Evolutionary conservation across 2,888 invertebrate species (phyloP), one percentile per base, ranked within the genome.

Genomic region (Serripes groenlandicus): DNA sequence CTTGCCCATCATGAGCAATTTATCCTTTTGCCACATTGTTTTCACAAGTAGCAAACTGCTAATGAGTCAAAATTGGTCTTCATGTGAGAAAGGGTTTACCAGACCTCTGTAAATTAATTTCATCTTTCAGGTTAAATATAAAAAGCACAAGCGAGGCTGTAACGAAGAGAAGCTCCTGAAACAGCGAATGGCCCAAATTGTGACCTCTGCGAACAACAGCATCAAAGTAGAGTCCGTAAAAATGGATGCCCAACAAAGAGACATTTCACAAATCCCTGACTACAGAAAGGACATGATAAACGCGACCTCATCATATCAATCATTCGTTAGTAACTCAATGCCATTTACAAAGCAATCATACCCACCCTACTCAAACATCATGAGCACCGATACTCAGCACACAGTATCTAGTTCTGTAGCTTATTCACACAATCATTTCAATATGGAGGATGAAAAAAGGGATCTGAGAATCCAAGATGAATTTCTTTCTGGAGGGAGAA

Each of bases 111-210:
- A 9, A 9, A 15, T 56, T 68, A 92, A n/a, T n/a, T n/a, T n/a
- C n/a, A n/a, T 56, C 66, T 75, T 84, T 18, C 81, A 96, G 96
- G 98, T 99, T 72, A 99, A 98, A 96, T 99, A 99, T 96, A 98
- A 98, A 96, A 99, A 99, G 95, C 98, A 92, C 75, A 98, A 96
- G 98, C 98, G 96, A 97, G 98, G 95, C 96, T 42, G 49, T 66
- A 87, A 96, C 90, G 96, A 86, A 18, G 79, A 80, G 2, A 85
- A 87, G 23, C 42, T 88, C 7, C 78, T 86, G 68, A 91, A 90
- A 76, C 87, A 90, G 42, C 83, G 87, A 64, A 85, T 89, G 28
- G 82, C 82, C 21, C 73, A 62, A 30, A 80, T 82, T 42, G 69
- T 60, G 28, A 52, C 77, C n/a, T 42, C 66, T 0, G 37, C 56